Percentiles rank a stretch among this genome's conserved stretches.
These are phyloP conservation scores for Chrysocyon brachyurus DNA, from an alignment of 2,797 vertebrate genomes.

Conservation along the genomic window DNA sequence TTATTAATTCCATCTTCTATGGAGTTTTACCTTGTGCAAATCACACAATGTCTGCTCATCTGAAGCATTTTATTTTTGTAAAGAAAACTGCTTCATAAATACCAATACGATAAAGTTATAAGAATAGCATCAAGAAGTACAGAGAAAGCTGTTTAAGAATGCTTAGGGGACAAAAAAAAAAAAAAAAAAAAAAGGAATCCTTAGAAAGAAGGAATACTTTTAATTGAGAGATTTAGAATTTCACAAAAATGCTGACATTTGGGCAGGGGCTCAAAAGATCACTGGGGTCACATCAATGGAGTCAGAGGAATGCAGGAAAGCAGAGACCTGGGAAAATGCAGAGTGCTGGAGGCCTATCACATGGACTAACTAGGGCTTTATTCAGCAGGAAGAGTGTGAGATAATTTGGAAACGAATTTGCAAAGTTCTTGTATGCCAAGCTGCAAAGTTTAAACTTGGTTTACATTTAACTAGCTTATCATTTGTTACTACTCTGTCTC, in stretches of 20 bases:
- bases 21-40: neutral
- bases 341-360: neutral
- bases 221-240: neutral
- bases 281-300: neutral
- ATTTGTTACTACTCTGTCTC: neutral
- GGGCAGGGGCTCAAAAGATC: neutral
- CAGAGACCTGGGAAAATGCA: neutral
- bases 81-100: neutral
- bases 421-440: neutral
- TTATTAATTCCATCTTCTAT: neutral
- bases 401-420: neutral
- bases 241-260: neutral
- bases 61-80: slow-evolving; percentile 1
- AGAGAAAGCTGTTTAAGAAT: neutral
- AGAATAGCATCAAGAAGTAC: neutral
- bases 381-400: neutral
- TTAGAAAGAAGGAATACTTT: neutral
- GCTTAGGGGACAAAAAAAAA: neutral
- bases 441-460: neutral
- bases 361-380: neutral
- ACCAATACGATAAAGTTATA: neutral
- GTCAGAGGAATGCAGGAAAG: neutral
- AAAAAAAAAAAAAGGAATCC: neutral
- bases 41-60: neutral
- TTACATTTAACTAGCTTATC: neutral